Conservation (phyloP, 1,140 invertebrate genomes). For the Lepidurus apus region DNA sequence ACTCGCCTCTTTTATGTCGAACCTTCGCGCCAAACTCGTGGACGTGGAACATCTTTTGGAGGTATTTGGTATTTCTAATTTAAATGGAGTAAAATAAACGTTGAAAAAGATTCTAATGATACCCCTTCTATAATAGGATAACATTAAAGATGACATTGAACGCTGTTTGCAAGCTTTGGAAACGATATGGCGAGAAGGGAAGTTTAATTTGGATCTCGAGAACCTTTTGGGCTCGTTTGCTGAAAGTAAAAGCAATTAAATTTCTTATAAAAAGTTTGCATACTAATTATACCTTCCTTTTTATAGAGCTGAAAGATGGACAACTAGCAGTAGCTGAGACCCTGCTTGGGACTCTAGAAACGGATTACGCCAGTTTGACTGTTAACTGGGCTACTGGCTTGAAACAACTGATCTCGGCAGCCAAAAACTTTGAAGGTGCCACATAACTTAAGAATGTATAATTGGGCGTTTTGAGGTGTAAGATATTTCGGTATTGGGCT, state of each 20-base stretch:
- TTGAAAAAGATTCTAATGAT: neutral
- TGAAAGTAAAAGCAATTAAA: neutral
- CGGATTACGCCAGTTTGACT: neutral
- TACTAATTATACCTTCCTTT: too few relatives aligned
- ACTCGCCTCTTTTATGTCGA: neutral
- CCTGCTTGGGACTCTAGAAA: neutral
- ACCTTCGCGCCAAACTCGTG: conserved; percentile 16
- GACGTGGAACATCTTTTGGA: conserved; percentile 27
- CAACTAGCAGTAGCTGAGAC: neutral
- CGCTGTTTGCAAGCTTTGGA: neutral
- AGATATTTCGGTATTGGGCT: neutral
- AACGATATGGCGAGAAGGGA: neutral
- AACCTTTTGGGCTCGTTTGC: neutral
- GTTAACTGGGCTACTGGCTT: neutral
- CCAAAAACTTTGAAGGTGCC: neutral
- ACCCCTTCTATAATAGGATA: neutral
- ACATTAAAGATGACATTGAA: neutral
- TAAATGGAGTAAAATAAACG: neutral
- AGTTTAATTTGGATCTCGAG: neutral
- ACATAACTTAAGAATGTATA: neutral
- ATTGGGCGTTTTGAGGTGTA: neutral
- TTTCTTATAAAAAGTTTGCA: too few relatives aligned
- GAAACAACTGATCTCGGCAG: neutral
- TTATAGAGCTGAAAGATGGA: neutral
- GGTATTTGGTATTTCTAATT: neutral